These are phyloP conservation scores for Megaleporinus macrocephalus DNA, from an alignment of 2,113 vertebrate species.

Conservation along the genomic window DNA sequence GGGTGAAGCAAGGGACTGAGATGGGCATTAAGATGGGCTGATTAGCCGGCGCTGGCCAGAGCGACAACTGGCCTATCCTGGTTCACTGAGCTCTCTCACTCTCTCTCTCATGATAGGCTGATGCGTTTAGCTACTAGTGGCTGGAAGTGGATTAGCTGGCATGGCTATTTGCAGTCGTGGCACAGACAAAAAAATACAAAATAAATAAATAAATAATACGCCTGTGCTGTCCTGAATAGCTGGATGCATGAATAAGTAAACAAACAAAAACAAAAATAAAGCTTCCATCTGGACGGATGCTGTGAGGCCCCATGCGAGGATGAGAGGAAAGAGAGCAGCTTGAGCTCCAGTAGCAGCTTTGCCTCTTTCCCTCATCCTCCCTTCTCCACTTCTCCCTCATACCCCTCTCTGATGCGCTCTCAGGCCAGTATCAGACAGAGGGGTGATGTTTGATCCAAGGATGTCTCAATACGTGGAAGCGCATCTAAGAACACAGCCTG, in stretches of 20 bases:
- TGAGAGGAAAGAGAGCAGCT: conserved; percentile 56
- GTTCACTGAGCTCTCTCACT: background rate
- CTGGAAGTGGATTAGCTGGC: conserved; percentile 75
- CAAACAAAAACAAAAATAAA: conserved; percentile 81
- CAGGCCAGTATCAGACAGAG: background rate
- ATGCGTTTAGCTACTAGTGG: conserved; percentile 60
- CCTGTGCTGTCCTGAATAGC: conserved; percentile 73
- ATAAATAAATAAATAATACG: conserved; percentile 47
- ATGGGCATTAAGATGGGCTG: conserved; percentile 38
- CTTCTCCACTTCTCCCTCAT: background rate
- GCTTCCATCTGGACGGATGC: conserved; percentile 80
- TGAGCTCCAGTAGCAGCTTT: background rate
- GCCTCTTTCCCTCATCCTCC: background rate
- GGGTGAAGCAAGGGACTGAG: conserved; percentile 56
- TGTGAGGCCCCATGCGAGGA: conserved; percentile 70
- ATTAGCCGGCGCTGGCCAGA: conserved; percentile 2
- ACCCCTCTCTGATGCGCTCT: background rate
- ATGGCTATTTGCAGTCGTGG: conserved; percentile 73
- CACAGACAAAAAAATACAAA: conserved; percentile 58
- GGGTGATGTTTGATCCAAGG: background rate
- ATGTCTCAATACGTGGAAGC: background rate
- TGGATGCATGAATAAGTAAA: conserved; percentile 80
- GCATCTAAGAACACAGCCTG: background rate
- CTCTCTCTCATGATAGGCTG: background rate
- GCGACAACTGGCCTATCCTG: background rate